These are phyloP conservation scores for Clamator glandarius DNA, from an alignment of 2,797 vertebrate genomes.

Conservation along the genomic window DNA sequence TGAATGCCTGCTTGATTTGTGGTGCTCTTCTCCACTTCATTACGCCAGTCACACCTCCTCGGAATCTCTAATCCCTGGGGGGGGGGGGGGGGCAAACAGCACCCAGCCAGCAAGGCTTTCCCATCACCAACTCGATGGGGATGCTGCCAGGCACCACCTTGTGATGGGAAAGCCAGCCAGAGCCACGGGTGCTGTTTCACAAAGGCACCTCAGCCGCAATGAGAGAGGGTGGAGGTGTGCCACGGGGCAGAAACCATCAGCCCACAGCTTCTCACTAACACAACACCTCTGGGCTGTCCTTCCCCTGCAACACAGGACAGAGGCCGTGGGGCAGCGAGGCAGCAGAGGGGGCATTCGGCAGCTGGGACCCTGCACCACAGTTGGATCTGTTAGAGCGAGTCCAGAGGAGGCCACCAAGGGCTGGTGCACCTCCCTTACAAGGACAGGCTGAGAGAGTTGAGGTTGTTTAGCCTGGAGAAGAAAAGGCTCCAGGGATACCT, in stretches of 20 bases:
- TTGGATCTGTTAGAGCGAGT: too few species aligned
- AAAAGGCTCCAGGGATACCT: too few species aligned
- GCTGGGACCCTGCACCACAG: not conserved
- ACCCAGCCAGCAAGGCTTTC: not conserved
- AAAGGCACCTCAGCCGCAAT: not conserved
- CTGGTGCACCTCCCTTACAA: too few species aligned
- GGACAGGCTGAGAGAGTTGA: too few species aligned
- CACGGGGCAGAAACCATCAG: not conserved
- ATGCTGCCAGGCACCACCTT: not conserved
- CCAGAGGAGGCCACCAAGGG: too few species aligned
- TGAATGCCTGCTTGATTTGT: rapidly evolving
- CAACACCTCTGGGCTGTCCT: not conserved
- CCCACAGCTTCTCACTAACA: not conserved
- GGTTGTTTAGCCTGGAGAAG: too few species aligned
- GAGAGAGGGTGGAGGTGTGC: not conserved
- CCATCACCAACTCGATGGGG: not conserved
- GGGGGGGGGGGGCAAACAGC: rapidly evolving
- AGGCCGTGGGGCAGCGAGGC: not conserved
- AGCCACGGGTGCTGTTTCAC: not conserved
- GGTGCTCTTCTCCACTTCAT: not conserved
- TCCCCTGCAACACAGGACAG: rapidly evolving
- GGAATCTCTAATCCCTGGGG: rapidly evolving
- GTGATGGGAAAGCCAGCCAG: not conserved
- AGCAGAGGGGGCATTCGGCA: not conserved
- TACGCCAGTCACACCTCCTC: not conserved